Evolutionary conservation across 2,113 vertebrate species (phyloP).

Genomic region (Cavia porcellus): DNA sequence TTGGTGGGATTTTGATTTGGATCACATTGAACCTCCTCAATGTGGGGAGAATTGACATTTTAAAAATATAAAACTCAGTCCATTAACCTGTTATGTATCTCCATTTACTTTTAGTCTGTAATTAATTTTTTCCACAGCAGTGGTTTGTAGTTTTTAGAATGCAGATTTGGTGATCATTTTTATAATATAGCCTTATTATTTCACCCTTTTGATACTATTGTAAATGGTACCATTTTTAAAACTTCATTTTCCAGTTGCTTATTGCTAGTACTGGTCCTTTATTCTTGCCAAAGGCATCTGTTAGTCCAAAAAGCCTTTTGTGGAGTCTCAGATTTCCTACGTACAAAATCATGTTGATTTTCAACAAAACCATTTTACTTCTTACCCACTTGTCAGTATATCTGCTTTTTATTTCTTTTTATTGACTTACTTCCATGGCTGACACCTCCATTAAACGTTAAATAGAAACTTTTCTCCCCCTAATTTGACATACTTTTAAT

Average conservation of each 20-base stretch:
- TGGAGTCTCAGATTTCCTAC: neutral
- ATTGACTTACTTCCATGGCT: neutral
- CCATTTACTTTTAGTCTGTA: neutral
- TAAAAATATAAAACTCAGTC: neutral
- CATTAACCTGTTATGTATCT: neutral
- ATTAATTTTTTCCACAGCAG: neutral
- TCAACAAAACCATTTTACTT: neutral
- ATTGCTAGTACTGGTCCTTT: neutral
- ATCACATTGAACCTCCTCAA: neutral
- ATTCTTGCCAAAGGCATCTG: neutral
- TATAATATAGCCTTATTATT: neutral
- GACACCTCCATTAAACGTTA: neutral
- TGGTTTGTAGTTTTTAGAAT: neutral
- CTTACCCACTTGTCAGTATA: neutral
- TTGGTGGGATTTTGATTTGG: slow-evolving; percentile 25
- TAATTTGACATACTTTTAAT: neutral
- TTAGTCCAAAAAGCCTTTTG: neutral
- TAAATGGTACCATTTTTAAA: neutral
- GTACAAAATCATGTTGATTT: neutral
- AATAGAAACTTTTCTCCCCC: neutral
- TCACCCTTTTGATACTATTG: neutral
- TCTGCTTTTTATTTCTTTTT: neutral
- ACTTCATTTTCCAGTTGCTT: slow-evolving; percentile 5
- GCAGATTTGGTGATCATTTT: neutral
- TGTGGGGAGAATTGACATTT: neutral